Evolutionary conservation across 2,888 invertebrate genomes (phyloP).

Genomic region (Campoplex capitator): DNA sequence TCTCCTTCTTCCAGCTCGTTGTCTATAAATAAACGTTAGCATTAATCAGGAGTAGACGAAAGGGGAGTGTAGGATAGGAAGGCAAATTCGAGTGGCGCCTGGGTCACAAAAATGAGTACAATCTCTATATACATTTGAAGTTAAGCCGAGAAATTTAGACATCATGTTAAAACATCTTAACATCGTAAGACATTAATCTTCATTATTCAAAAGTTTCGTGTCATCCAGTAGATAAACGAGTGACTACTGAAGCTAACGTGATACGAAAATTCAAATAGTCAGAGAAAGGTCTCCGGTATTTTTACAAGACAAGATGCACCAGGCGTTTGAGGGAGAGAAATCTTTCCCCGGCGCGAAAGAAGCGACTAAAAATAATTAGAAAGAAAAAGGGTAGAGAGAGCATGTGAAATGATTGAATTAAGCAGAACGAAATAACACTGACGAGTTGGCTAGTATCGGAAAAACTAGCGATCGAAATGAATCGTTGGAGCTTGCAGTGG

Average conservation of each 20-base stretch:
- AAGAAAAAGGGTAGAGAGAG: background rate
- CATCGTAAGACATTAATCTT: constrained; percentile 68
- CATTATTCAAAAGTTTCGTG: constrained; percentile 68
- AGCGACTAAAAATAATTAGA: background rate
- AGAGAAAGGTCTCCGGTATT: constrained; percentile 51
- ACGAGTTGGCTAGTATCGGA: background rate
- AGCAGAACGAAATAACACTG: background rate
- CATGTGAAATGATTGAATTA: too few relatives aligned
- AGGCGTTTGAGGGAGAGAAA: background rate
- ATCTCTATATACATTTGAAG: background rate
- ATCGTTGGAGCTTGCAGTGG: background rate
- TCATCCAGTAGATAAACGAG: constrained; percentile 36
- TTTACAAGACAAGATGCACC: constrained; percentile 39
- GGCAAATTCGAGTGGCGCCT: constrained; percentile 46
- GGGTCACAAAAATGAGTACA: constrained; percentile 29
- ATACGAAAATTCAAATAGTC: constrained; percentile 40
- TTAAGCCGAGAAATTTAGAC: constrained; percentile 34
- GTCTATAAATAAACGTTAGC: constrained; percentile 57
- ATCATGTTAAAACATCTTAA: constrained; percentile 23
- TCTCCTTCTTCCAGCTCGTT: background rate
- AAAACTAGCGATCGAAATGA: background rate
- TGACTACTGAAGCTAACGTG: constrained; percentile 50
- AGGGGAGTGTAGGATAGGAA: constrained; percentile 1
- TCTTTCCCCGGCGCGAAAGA: background rate
- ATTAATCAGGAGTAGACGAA: constrained; percentile 51